Base-by-base conservation (phyloP, 2,113 vertebrate species). In the Promerops cafer region DNA sequence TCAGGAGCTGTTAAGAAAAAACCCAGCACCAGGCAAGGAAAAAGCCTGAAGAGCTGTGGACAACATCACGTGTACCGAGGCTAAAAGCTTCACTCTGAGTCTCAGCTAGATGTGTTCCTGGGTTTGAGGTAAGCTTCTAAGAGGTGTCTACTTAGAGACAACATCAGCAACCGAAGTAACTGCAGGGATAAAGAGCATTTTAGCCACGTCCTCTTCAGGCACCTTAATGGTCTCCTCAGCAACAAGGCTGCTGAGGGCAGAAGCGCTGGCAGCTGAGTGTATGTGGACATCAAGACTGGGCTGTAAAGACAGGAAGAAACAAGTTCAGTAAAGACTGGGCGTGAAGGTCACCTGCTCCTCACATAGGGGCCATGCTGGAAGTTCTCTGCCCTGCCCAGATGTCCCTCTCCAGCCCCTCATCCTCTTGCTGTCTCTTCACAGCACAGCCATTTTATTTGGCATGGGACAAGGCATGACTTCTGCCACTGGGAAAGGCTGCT, bases 151-250 rank as follows among this genome's bases (percentile, higher is more conserved):
- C 21, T 87, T 89, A 70, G 52, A 57, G 71, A 52, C 65, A 78
- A 59, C 28, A 80, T 44, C 89, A 89, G 65, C 88, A 76, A 59
- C 80, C 37, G 26, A 85, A 57, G 63, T 78, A 93, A 87, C 57
- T 72, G 70, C 78, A 53, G 59, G 3, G 2, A 57, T 90, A 80
- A 91, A 93, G 47, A 90, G 27, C 75, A 44, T 60, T 92, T 76
- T 65, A 75, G 76, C 69, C 2, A 26, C 7, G 28, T 54, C 64
- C 72, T 88, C 64, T 56, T 77, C 2, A 7, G 21, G 50, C 35
- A 63, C 66, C 52, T 70, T 93, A 93, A 95, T 83, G 87, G 90
- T 94, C 91, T 93, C 90, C 94, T 92, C 94, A 93, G 94, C 94
- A 92, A 97, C 95, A 54, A 90, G 47, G 93, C 44, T 66, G 76